These are phyloP conservation scores for Apamea epomidion DNA, from an alignment of 2,888 invertebrate genomes.

Conservation along the genomic window DNA sequence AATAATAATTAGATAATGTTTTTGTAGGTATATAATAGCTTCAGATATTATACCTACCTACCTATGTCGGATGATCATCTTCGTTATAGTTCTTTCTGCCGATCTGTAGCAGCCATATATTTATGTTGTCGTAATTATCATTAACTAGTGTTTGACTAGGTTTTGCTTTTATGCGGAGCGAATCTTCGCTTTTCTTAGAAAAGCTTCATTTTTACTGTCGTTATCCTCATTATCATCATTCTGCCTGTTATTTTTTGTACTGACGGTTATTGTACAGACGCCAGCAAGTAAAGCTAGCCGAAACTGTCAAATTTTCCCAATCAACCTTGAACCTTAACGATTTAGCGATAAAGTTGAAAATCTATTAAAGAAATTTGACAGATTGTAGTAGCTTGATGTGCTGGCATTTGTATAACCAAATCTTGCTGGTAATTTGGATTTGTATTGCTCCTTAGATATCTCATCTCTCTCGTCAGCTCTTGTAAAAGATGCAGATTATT, in stretches of 20 bases:
- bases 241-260: slow-evolving; percentile 21
- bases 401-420: background rate
- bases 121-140: slow-evolving; percentile 22
- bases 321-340: no score
- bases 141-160: slow-evolving; percentile 24
- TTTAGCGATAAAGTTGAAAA: no score
- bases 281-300: no score
- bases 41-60: background rate
- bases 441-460: background rate
- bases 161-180: slow-evolving; percentile 34
- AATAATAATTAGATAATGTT: background rate
- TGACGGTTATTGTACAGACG: slow-evolving; percentile 16
- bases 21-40: background rate
- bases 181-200: slow-evolving; percentile 23
- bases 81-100: background rate
- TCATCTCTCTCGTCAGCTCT: background rate
- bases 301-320: no score
- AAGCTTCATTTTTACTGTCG: background rate
- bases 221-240: background rate
- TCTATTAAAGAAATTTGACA: no score
- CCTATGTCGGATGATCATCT: background rate
- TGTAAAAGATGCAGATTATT: background rate
- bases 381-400: no score
- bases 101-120: background rate
- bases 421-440: background rate